phyloP scores from a whole-genome alignment of 1,140 invertebrate species.

The Meloidogyne hapla region DNA sequence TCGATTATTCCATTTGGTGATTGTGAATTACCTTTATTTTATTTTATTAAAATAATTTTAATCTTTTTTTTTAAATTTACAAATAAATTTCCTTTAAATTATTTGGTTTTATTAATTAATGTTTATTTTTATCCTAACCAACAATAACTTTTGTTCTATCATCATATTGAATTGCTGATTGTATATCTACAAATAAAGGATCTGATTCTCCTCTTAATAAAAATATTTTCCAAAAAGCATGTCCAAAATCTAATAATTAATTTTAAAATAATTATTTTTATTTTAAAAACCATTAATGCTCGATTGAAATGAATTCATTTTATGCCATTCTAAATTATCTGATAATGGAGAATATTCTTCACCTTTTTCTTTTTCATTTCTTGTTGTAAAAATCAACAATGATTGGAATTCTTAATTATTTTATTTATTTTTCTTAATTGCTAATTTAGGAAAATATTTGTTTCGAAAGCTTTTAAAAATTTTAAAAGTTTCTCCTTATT shows the following conservation, averaged over 20 bases:
- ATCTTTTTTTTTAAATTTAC: no score
- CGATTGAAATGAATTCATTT: conserved; percentile 1
- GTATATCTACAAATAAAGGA: background rate
- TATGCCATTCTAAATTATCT: background rate
- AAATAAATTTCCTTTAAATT: no score
- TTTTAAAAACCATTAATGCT: background rate
- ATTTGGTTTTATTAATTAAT: no score
- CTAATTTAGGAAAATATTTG: no score
- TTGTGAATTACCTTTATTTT: background rate
- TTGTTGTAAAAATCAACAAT: conserved; percentile 6
- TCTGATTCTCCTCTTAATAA: conserved; percentile 5
- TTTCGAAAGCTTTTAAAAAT: no score
- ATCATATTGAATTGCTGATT: conserved; percentile 1
- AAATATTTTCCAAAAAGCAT: background rate
- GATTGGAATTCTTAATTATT: background rate
- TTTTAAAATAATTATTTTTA: background rate
- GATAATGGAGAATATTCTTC: conserved; percentile 2
- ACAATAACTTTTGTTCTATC: background rate
- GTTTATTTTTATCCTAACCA: background rate
- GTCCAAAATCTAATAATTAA: background rate
- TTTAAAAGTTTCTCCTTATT: no score
- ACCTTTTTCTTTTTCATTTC: conserved; percentile 3
- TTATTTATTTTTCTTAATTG: background rate
- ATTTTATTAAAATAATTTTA: background rate
- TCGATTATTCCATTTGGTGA: background rate